Evolutionary conservation across 1,140 invertebrate species (phyloP), one percentile per base, ranked within the genome.

Genomic region (Diachasmimorpha longicaudata): DNA sequence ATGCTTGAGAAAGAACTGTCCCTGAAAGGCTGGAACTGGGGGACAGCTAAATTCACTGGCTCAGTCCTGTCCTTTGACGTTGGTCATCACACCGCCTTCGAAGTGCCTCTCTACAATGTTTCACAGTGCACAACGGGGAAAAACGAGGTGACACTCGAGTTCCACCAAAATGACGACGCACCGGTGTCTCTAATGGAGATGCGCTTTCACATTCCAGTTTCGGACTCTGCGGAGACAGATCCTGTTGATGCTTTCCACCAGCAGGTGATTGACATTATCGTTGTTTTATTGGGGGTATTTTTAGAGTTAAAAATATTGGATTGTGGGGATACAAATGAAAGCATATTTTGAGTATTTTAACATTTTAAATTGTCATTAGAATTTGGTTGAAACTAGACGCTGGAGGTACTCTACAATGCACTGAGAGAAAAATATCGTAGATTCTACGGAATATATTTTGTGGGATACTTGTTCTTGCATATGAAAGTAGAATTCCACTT

Each of bases 11-110:
- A 97, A 84, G 98, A 99, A 82, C 88, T 98, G 42, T 96, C 95
- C 81, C 89, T 99, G 0, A 99, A 98, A 89, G 99, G 99, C 5
- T 99, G 98, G 98, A 99, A 99, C 89, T 99, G 98, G 96, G 99
- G 99, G 66, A 95, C 95, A 0, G 96, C 96, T 11, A 95, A 97
- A 81, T 99, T 99, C 86, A 93, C 94, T 85, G 98, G 97, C 25
- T 95, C 97, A 69, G 93, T 96, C 1, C 86, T 99, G 0, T 96
- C 94, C 84, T 99, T 99, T 89, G 95, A 98, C 85, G 93, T 99
- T 55, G 96, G 96, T 14, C 93, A 93, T 71, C 92, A 94, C 74
- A 94, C 95, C 21, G 96, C 95, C 0, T 99, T 99, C 91, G 98
- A 99, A 90, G 95, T 99, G 81, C 98, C 99, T 0, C 84, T 99